Evolutionary conservation across 2,797 vertebrate species (phyloP).

Genomic region (Diglossa cyanea): DNA sequence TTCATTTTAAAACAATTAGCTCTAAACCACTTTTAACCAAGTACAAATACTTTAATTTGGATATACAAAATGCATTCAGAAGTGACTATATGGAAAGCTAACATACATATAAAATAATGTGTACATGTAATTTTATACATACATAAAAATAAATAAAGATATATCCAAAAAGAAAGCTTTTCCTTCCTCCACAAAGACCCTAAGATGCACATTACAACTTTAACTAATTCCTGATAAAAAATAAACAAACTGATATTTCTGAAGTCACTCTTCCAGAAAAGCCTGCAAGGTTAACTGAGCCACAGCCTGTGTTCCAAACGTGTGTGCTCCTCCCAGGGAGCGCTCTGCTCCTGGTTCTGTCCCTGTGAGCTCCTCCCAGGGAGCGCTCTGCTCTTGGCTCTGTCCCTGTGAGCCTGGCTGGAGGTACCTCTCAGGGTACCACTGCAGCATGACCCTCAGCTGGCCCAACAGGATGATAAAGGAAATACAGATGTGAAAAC

Average conservation of each 20-base stretch:
- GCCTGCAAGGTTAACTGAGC: background rate
- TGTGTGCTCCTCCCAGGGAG: background rate
- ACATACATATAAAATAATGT: background rate
- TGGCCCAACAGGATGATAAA: background rate
- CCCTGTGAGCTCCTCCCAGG: background rate
- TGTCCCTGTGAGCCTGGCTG: background rate
- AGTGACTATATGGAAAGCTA: background rate
- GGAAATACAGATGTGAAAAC: background rate
- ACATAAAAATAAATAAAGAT: background rate
- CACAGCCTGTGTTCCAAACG: background rate
- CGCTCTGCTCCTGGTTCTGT: background rate
- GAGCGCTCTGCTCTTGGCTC: background rate
- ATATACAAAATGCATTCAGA: background rate
- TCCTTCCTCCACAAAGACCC: background rate
- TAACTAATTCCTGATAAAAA: background rate
- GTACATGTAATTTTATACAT: background rate
- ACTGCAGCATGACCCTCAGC: background rate
- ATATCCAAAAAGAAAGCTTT: background rate
- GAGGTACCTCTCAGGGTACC: background rate
- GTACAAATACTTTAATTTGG: background rate
- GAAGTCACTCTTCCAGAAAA: constrained; percentile 7
- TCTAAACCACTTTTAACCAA: background rate
- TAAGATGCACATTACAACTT: background rate
- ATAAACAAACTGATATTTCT: background rate
- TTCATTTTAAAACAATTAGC: constrained; percentile 2